These are phyloP conservation scores for Notoglanidium macrostoma DNA, from an alignment of 2,797 vertebrate genomes.

Conservation along the genomic window DNA sequence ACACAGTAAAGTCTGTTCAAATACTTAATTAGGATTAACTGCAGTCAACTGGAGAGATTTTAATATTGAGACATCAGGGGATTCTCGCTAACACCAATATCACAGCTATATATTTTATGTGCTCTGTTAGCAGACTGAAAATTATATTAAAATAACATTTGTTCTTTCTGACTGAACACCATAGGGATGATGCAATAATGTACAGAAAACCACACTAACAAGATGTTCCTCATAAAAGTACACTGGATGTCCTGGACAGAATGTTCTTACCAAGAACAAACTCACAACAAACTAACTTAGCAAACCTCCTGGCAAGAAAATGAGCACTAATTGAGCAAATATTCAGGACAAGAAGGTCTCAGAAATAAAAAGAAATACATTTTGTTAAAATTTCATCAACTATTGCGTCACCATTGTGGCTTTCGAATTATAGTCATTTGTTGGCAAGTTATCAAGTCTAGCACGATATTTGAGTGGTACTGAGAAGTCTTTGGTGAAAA, in stretches of 20 bases:
- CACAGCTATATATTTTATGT: neutral
- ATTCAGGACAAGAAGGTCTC: neutral
- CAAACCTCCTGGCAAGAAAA: neutral
- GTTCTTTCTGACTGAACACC: neutral
- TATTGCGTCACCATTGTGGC: neutral
- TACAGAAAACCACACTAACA: neutral
- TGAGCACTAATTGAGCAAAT: neutral
- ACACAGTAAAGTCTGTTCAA: neutral
- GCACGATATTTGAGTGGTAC: neutral
- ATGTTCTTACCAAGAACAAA: neutral
- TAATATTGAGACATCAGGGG: neutral
- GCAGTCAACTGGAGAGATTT: neutral
- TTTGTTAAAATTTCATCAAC: no score
- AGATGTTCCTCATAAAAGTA: neutral
- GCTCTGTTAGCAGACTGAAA: neutral
- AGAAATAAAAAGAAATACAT: neutral
- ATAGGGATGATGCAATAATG: neutral
- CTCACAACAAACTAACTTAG: neutral
- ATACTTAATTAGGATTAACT: slow-evolving; percentile 11
- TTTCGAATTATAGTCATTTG: neutral
- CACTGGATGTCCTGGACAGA: neutral
- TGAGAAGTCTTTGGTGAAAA: neutral
- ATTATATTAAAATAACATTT: neutral
- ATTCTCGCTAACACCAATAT: neutral
- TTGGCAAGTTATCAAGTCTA: neutral